phyloP scores from a whole-genome alignment of 2,797 vertebrate genomes.

The Myiothlypis coronata region DNA sequence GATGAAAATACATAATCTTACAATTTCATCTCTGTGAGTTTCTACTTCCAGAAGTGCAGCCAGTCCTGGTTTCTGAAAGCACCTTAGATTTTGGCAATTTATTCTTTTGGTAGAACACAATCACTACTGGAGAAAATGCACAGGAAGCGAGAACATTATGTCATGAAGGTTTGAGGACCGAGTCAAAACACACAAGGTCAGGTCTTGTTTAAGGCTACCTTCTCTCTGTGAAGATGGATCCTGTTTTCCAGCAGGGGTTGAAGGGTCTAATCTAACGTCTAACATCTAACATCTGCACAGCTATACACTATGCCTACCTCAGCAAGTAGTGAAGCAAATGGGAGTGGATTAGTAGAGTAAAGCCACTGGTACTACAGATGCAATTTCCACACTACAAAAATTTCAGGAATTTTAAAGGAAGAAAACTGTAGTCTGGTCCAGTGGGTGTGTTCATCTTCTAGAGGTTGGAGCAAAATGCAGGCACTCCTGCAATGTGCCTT shows the following conservation, averaged over 20 bases:
- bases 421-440: fast-evolving
- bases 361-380: background rate
- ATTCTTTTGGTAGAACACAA: background rate
- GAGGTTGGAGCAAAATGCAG: background rate
- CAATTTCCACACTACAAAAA: background rate
- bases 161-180: background rate
- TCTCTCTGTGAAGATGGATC: background rate
- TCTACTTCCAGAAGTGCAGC: background rate
- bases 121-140: background rate
- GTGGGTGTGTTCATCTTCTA: background rate
- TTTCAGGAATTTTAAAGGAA: background rate
- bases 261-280: background rate
- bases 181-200: background rate
- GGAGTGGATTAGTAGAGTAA: background rate
- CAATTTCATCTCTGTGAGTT: background rate
- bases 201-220: background rate
- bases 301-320: fast-evolving
- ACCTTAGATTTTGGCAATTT: background rate
- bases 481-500: background rate
- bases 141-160: background rate
- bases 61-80: background rate
- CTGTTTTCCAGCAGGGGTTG: background rate
- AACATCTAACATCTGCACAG: background rate
- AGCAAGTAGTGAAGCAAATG: background rate
- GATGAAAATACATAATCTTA: background rate